phyloP scores from a whole-genome alignment of 2,888 invertebrate genomes.

The Drosophila meridionalis region DNA sequence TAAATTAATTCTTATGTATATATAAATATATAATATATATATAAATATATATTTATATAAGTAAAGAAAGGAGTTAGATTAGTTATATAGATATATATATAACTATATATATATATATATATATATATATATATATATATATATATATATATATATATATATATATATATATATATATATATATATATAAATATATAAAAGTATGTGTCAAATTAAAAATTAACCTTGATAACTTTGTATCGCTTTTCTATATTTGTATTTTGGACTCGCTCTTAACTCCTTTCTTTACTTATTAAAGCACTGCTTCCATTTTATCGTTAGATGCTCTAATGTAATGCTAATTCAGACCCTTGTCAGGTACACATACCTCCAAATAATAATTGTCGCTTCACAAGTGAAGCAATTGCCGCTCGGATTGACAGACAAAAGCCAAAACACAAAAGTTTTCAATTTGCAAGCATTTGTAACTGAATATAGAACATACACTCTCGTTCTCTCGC shows the following conservation, averaged over 20 bases:
- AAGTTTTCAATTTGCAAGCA: conserved; percentile 45
- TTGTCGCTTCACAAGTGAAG: conserved; percentile 39
- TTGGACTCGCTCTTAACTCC: conserved; percentile 13
- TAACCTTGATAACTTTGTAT: conserved; percentile 7
- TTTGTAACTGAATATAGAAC: conserved; percentile 48
- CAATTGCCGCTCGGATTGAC: conserved; percentile 18
- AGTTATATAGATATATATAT: background rate
- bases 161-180: too few relatives aligned
- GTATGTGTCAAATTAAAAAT: background rate
- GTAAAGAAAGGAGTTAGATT: too few relatives aligned
- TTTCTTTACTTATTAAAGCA: conserved; percentile 39
- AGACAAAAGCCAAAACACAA: conserved; percentile 52
- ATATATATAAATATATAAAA: too few relatives aligned
- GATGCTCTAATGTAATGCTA: conserved; percentile 45
- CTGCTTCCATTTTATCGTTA: conserved; percentile 36
- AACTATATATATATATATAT: too few relatives aligned
- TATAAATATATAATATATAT: background rate
- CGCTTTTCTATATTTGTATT: conserved; percentile 7
- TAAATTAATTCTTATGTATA: conserved; percentile 41
- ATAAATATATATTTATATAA: background rate
- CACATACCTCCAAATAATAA: conserved; percentile 47
- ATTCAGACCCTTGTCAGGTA: conserved; percentile 24
- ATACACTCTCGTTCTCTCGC: background rate
- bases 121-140: too few relatives aligned
- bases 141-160: too few relatives aligned